Evolutionary conservation across 2,797 vertebrate species (phyloP), one percentile per base, ranked within the genome.

Genomic region (Glossophaga mutica): DNA sequence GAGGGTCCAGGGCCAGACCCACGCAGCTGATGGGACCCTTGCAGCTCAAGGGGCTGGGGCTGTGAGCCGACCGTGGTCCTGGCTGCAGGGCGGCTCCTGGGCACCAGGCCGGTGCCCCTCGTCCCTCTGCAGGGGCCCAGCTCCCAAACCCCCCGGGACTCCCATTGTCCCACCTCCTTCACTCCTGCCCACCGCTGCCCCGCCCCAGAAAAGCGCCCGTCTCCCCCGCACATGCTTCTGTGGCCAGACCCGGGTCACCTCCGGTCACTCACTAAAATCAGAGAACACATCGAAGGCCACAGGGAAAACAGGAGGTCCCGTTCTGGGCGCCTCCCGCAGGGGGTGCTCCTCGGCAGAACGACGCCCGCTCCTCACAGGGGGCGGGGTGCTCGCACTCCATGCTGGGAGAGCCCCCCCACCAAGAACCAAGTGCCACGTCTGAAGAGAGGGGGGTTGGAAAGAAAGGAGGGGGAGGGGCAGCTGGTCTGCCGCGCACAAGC

Each of bases 81-180:
- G n/a, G 19, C 15, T 50, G 16, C 29, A 18, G 9, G 3, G 9
- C 46, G 42, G 10, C 82, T 24, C 24, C 46, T 21, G 62, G 82
- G 44, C 5, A 6, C 22, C 0, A 19, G 44, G 32, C 15, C 34
- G 5, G 22, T 2, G 11, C 8, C 29, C 5, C 73, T 22, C 16
- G 4, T 9, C 59, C 34, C 10, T 83, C 18, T 52, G 34, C 26
- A 21, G 39, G 21, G 77, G 90, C 52, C 65, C 5, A 16, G 9
- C 73, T 39, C 37, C 62, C 55, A 44, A n/a, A 42, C 1, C 26
- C 32, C 21, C 16, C 18, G 16, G 26, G 21, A 39, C 9, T 86
- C 9, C 2, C 21, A 24, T 15, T 0, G 5, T 26, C 37, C n/a
- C 10, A 0, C 32, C 37, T 18, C 37, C 42, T 70, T 37, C 10